Evolutionary conservation across 1,140 invertebrate species (phyloP), one percentile per base, ranked within the genome.

Genomic region (Paralvinella palmiformis): DNA sequence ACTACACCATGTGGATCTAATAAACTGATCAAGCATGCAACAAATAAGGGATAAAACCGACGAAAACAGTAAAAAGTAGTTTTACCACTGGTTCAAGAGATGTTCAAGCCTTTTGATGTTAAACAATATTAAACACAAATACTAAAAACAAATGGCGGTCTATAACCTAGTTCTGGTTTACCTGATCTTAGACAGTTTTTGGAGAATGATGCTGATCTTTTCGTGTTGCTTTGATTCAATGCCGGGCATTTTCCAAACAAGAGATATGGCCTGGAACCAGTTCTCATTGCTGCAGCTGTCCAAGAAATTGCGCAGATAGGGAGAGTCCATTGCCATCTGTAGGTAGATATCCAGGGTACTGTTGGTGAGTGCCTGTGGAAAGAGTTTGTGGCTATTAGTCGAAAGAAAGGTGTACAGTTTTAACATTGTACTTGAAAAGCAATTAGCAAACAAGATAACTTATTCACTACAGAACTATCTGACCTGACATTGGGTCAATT

Each of bases 121-220:
- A n/a, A n/a, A n/a, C n/a, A n/a, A n/a, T n/a, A n/a, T n/a, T n/a
- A n/a, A n/a, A n/a, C n/a, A n/a, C 10, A 41, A 41, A 41, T 41
- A 10, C 37, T 10, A n/a, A 41, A 41, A 10, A 41, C 10, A 41
- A 10, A n/a, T 41, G 10, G n/a, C 37, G 10, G 37, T 41, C 10
- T 41, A 10, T 41, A 41, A n/a, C n/a, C 10, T n/a, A 41, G 37
- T 41, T 10, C 10, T 41, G 37, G n/a, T 72, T 74, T 57, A 79
- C 76, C 71, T 75, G 20, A 74, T 71, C 64, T 80, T 80, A 10
- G 79, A 79, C 24, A 80, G 66, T 65, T 80, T 80, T 67, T 80
- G 79, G 0, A 79, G 72, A 24, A 80, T 68, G 57, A 80, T 76
- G 65, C 76, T 79, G 53, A 80, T 68, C 65, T 77, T 75, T 64